Evolutionary conservation across 2,113 vertebrate genomes (phyloP), one percentile per base, ranked within the genome.

Genomic region (Puma concolor): DNA sequence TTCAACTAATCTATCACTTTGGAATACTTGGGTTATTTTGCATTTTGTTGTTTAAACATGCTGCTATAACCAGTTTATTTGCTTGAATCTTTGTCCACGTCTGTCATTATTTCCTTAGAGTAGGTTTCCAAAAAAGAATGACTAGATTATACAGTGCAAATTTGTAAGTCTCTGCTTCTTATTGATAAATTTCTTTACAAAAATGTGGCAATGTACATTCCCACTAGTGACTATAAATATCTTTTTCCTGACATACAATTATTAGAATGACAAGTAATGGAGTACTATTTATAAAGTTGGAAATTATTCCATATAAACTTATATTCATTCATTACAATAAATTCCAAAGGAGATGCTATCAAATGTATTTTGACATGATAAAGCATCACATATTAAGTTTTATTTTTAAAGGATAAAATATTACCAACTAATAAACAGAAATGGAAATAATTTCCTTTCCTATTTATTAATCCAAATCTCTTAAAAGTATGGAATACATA

Each of bases 101-200:
- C 3, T 63, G 25, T 71, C 17, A 82, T 54, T 76, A 76, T 89
- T 88, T 97, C 17, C 31, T 95, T 94, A 69, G 33, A 19, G 36
- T 54, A 66, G 2, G 0, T 76, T 94, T 93, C 41, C 13, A 91
- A 95, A 72, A 85, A 29, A 29, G 21, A 90, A 91, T 91, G 52
- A 50, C 27, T 90, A 74, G 17, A 83, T 87, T 69, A 69, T 64
- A 44, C 33, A 81, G 19, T 80, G 7, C 25, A 90, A 54, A 77
- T 52, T 85, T 96, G 5, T 60, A 60, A 63, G 17, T 29, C 2
- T 21, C 31, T 97, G 17, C 25, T 87, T 93, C 81, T 79, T 64
- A 93, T 60, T 95, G 50, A 81, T 41, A 72, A 36, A 64, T 81
- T 76, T 92, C 25, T 90, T 96, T 88, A 84, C 8, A 82, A 95